Evolutionary conservation across 2,888 invertebrate species (phyloP).

Genomic region (Chydorus sphaericus): DNA sequence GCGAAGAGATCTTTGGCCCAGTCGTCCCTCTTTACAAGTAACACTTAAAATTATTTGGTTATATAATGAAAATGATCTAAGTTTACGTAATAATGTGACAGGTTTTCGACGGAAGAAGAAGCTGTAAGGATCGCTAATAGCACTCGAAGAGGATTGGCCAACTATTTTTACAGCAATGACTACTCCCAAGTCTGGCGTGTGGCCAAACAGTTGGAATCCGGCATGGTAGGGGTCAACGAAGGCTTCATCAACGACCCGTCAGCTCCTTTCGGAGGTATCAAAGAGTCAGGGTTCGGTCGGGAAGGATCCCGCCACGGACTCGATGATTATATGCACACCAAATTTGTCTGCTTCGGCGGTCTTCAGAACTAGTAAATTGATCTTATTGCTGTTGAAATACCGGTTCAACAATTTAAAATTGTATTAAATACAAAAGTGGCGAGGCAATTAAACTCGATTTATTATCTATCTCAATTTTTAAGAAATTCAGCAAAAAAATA

Average conservation of each 20-base stretch:
- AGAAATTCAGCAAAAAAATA: no score
- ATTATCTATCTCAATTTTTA: no score
- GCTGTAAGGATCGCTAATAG: conserved; percentile 69
- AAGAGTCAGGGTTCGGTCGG: conserved; percentile 88
- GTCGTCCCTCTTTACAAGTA: conserved; percentile 35
- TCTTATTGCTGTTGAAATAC: no score
- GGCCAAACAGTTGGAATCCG: conserved; percentile 67
- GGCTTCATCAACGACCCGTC: conserved; percentile 81
- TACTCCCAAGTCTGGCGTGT: conserved; percentile 82
- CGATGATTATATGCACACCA: conserved; percentile 32
- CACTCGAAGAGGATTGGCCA: conserved; percentile 71
- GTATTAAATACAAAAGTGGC: no score
- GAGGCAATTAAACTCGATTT: no score
- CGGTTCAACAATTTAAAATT: no score
- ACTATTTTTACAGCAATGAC: conserved; percentile 85
- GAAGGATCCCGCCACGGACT: conserved; percentile 87
- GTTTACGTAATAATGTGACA: conserved; percentile 21
- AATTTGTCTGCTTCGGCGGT: conserved; percentile 5
- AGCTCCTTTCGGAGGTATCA: conserved; percentile 94
- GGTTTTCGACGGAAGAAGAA: conserved; percentile 75
- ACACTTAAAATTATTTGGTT: no score
- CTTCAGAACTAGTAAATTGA: conserved; percentile 19
- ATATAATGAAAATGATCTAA: conserved; percentile 15
- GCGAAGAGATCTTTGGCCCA: conserved; percentile 40
- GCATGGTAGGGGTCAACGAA: conserved; percentile 94